Percentiles rank a stretch among this genome's conserved stretches.
These are phyloP conservation scores for Hydrolagus affinis DNA, from an alignment of 2,113 vertebrate genomes.

Conservation along the genomic window DNA sequence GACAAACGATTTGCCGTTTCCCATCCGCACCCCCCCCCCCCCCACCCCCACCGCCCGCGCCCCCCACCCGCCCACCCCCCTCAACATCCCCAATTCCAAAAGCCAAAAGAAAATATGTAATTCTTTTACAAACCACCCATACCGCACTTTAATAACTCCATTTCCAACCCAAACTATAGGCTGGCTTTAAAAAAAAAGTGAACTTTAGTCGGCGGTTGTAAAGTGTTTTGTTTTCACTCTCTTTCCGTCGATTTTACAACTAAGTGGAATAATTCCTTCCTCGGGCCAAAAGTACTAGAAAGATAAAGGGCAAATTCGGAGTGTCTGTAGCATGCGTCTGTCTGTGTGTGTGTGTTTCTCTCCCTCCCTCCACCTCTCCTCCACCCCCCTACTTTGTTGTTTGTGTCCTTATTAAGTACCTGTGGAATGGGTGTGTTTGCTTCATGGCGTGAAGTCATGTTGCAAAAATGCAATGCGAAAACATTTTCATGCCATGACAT, in stretches of 20 bases:
- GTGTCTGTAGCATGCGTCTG: neutral
- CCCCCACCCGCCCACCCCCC: no score
- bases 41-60: no score
- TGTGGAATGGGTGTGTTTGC: conserved; percentile 30
- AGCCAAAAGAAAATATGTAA: conserved; percentile 8
- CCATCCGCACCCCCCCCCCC: no score
- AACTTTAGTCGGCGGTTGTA: neutral
- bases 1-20: conserved; percentile 11
- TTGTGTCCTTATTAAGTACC: conserved; percentile 25
- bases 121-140: conserved; percentile 8
- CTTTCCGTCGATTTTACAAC: neutral
- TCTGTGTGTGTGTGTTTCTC: neutral
- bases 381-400: neutral
- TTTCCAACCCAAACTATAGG: conserved; percentile 14
- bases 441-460: neutral
- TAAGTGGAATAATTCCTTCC: neutral
- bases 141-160: conserved; percentile 22
- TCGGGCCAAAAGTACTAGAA: neutral
- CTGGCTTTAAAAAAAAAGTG: neutral
- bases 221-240: neutral
- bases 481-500: conserved; percentile 30
- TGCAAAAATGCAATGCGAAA: conserved; percentile 28
- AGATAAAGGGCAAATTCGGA: neutral
- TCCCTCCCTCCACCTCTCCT: no score
- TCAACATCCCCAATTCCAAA: no score